These are phyloP conservation scores for Spisula solida DNA, from an alignment of 2,888 invertebrate genomes.

Conservation along the genomic window DNA sequence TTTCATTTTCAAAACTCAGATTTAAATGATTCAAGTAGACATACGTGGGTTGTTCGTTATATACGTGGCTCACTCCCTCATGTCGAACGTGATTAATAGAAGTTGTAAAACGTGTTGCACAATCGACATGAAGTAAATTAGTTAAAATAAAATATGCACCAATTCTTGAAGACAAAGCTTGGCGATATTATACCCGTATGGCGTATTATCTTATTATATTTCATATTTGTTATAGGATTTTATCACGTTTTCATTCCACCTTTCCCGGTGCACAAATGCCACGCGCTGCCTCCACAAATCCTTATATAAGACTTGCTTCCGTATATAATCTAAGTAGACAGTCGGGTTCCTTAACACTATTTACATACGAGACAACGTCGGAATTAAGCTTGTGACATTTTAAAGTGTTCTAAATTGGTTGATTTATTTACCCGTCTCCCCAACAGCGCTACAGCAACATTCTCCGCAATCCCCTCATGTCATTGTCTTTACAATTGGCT, in stretches of 20 bases:
- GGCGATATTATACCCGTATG: too few relatives aligned
- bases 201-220: neutral
- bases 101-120: too few relatives aligned
- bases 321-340: neutral
- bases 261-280: neutral
- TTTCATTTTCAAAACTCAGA: too few relatives aligned
- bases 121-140: too few relatives aligned
- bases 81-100: too few relatives aligned
- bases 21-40: too few relatives aligned
- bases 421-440: neutral
- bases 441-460: neutral
- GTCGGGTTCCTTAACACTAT: neutral
- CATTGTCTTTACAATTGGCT: neutral
- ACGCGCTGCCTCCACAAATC: neutral
- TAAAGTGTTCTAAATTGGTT: neutral
- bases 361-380: constrained; percentile 1
- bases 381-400: neutral
- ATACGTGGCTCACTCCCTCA: too few relatives aligned
- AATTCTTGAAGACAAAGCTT: too few relatives aligned
- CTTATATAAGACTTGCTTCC: neutral
- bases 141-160: too few relatives aligned
- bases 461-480: neutral
- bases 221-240: neutral
- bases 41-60: too few relatives aligned
- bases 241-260: neutral